phyloP scores from a whole-genome alignment of 2,797 vertebrate genomes.

The Lindbergichthys nudifrons region DNA sequence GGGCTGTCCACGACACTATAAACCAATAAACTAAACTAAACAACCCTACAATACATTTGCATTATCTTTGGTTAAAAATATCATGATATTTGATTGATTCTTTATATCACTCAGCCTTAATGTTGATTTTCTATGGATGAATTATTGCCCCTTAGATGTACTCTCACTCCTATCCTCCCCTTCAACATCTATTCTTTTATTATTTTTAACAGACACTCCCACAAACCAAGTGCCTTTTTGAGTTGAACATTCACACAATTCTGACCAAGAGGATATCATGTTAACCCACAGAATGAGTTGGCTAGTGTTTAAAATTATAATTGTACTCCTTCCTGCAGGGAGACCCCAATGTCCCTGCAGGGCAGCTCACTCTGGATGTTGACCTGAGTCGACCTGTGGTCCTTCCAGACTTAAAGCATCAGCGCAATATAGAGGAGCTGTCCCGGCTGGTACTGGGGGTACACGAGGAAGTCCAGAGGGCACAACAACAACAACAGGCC shows the following conservation, averaged over 20 bases:
- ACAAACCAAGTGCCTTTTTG: too few species aligned
- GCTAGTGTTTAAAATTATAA: neutral
- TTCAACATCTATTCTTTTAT: too few species aligned
- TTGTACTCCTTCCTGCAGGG: conserved; percentile 81
- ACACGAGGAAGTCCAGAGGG: conserved; percentile 87
- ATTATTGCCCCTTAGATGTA: too few species aligned
- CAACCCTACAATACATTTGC: too few species aligned
- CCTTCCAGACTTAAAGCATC: conserved; percentile 90
- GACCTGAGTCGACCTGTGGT: conserved; percentile 90
- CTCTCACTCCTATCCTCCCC: too few species aligned
- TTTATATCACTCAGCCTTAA: too few species aligned
- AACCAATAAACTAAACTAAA: too few species aligned
- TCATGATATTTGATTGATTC: too few species aligned
- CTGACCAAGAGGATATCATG: neutral
- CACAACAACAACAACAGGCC: conserved; percentile 50
- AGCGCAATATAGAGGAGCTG: conserved; percentile 91
- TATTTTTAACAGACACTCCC: too few species aligned
- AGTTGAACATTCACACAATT: neutral
- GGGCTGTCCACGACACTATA: too few species aligned
- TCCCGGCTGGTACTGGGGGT: conserved; percentile 90
- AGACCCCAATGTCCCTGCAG: conserved; percentile 97
- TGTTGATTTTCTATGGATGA: too few species aligned
- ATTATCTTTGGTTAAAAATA: too few species aligned
- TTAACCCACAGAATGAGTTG: neutral
- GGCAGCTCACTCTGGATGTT: conserved; percentile 94